These are phyloP conservation scores for Dermatophagoides farinae DNA, from an alignment of 1,140 invertebrate species.

Conservation along the genomic window DNA sequence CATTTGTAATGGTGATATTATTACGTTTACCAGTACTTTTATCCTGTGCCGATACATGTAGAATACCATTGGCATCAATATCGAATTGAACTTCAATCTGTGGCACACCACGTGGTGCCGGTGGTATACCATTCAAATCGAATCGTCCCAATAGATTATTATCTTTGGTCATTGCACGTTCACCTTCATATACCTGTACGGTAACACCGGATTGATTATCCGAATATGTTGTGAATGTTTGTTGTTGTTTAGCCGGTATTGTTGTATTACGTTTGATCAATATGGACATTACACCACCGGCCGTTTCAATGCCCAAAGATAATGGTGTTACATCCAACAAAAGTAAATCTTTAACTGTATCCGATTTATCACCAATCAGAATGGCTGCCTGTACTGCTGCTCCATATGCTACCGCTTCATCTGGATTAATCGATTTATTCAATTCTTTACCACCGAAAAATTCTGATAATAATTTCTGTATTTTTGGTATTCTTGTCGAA, in stretches of 20 bases:
- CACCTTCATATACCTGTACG: slow-evolving; percentile 46
- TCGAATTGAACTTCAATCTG: slow-evolving; percentile 33
- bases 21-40: slow-evolving; percentile 77
- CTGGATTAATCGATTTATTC: slow-evolving; percentile 88
- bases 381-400: slow-evolving; percentile 57
- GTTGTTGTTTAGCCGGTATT: slow-evolving; percentile 84
- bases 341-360: slow-evolving; percentile 70
- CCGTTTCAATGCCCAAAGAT: slow-evolving; percentile 88
- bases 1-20: slow-evolving; percentile 94
- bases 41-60: slow-evolving; percentile 35
- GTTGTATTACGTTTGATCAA: slow-evolving; percentile 88
- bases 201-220: slow-evolving; percentile 87
- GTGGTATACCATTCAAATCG: slow-evolving; percentile 36
- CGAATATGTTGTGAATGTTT: slow-evolving; percentile 86
- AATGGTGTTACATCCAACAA: slow-evolving; percentile 81
- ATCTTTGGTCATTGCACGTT: slow-evolving; percentile 39
- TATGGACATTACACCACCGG: slow-evolving; percentile 86
- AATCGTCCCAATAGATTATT: slow-evolving; percentile 38
- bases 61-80: slow-evolving; percentile 28
- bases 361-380: slow-evolving; percentile 77
- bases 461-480: slow-evolving; percentile 56
- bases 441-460: slow-evolving; percentile 80
- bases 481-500: slow-evolving; percentile 94
- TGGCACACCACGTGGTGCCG: slow-evolving; percentile 34
- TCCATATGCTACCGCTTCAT: slow-evolving; percentile 64